phyloP scores from a whole-genome alignment of 2,113 vertebrate genomes.

The Calidris pygmaea region DNA sequence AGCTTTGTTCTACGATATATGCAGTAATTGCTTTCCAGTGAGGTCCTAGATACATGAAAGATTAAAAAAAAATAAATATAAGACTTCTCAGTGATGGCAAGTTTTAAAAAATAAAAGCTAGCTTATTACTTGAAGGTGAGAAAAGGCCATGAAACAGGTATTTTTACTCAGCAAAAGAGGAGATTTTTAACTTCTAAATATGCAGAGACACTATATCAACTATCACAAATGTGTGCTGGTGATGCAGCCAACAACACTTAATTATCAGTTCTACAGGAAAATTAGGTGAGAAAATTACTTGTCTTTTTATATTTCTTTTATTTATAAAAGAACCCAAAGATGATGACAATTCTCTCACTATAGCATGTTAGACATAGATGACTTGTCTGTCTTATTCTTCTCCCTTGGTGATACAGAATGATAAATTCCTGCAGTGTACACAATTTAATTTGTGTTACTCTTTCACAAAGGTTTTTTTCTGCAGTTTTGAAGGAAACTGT shows the following conservation, averaged over 20 bases:
- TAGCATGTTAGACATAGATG: conserved; percentile 30
- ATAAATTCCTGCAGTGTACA: not conserved
- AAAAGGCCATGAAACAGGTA: conserved; percentile 41
- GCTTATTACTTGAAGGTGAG: conserved; percentile 11
- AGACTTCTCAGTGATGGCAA: not conserved
- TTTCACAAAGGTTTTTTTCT: not conserved
- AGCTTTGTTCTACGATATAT: not conserved
- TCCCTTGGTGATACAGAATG: not conserved
- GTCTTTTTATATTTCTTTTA: conserved; percentile 84
- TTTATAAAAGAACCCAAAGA: conserved; percentile 76
- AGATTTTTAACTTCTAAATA: conserved; percentile 76
- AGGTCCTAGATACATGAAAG: not conserved
- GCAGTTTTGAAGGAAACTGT: not conserved
- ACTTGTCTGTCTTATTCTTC: not conserved
- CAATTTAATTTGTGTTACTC: not conserved
- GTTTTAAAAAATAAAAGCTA: not conserved
- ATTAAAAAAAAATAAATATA: not conserved
- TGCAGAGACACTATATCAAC: conserved; percentile 79
- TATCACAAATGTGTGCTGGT: conserved; percentile 74
- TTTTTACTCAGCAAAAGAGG: conserved; percentile 70
- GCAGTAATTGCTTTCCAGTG: not conserved
- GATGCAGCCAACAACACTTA: conserved; percentile 81
- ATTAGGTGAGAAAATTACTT: conserved; percentile 87
- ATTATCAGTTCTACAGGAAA: conserved; percentile 85
- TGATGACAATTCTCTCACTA: conserved; percentile 52